Percentiles rank a stretch among this genome's conserved stretches.
phyloP scores from a whole-genome alignment of 2,797 vertebrate species.

The Coilia nasus region DNA sequence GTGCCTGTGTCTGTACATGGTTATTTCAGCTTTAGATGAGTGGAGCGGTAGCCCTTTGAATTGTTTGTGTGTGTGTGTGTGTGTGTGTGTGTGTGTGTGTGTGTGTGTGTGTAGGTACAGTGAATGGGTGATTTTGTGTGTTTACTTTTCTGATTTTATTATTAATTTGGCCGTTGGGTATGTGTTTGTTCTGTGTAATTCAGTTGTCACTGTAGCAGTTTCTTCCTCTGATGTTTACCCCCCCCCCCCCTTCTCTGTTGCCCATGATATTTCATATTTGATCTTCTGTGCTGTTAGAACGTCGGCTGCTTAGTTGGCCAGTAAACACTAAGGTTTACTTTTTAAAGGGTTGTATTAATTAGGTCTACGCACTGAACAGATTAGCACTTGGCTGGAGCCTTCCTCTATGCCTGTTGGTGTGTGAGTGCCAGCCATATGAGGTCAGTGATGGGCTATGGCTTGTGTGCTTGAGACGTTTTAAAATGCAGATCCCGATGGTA shows the following conservation, averaged over 20 bases:
- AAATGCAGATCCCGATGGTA: too few relatives aligned
- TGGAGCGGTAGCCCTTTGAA: neutral
- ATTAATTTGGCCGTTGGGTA: neutral
- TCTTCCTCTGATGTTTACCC: neutral
- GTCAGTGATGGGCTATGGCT: too few relatives aligned
- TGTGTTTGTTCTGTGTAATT: conserved; percentile 17
- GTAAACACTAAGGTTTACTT: neutral
- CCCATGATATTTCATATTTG: neutral
- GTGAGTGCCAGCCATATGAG: too few relatives aligned
- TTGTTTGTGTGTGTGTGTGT: conserved; percentile 3
- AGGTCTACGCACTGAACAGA: too few relatives aligned
- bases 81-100: neutral
- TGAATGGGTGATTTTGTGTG: neutral
- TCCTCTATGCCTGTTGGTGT: too few relatives aligned
- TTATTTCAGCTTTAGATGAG: conserved; percentile 26
- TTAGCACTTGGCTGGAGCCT: too few relatives aligned
- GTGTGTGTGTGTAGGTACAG: conserved; percentile 1
- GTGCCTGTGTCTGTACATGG: conserved; percentile 63
- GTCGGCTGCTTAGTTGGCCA: neutral
- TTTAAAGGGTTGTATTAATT: neutral
- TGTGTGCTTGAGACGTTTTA: too few relatives aligned
- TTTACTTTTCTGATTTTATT: neutral
- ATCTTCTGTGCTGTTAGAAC: neutral
- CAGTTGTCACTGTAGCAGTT: neutral
- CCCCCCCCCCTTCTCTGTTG: neutral